phyloP scores from a whole-genome alignment of 2,888 invertebrate genomes.

The Nudaria mundana region DNA sequence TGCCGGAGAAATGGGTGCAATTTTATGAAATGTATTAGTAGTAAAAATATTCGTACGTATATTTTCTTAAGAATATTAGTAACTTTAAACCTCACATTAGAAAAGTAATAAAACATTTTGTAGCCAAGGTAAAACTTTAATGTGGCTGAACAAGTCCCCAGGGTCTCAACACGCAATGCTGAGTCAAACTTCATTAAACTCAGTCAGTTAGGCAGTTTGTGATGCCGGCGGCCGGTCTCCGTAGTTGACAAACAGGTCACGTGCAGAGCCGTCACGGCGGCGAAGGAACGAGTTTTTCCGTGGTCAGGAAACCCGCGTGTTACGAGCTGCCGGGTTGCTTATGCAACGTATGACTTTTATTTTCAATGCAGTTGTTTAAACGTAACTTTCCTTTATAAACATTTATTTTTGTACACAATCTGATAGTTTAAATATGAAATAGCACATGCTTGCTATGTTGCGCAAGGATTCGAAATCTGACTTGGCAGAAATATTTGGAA shows the following conservation, averaged over 20 bases:
- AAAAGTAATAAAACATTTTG: too few species aligned
- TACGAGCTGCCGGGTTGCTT: constrained; percentile 37
- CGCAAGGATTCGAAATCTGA: too few species aligned
- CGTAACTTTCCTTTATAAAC: too few species aligned
- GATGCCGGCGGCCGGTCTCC: constrained; percentile 32
- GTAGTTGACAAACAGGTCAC: constrained; percentile 55
- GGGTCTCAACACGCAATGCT: constrained; percentile 28
- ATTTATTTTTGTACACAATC: too few species aligned
- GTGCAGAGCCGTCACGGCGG: constrained; percentile 52
- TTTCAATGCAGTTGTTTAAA: constrained; percentile 10
- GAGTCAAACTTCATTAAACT: constrained; percentile 56
- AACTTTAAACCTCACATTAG: too few species aligned
- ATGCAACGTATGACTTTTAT: constrained; percentile 45
- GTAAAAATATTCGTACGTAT: too few species aligned
- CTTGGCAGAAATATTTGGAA: too few species aligned
- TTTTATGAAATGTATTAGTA: constrained; percentile 8
- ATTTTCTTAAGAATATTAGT: too few species aligned
- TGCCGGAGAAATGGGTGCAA: too few species aligned
- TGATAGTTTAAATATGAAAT: too few species aligned
- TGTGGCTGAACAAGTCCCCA: constrained; percentile 16
- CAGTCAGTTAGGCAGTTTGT: constrained; percentile 57
- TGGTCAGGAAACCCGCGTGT: constrained; percentile 57
- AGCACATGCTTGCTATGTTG: too few species aligned
- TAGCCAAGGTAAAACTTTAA: constrained; percentile 7
- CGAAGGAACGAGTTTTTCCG: constrained; percentile 53